Evolutionary conservation across 2,113 vertebrate species (phyloP), one percentile per base, ranked within the genome.

Genomic region (Motacilla tschutschensis): DNA sequence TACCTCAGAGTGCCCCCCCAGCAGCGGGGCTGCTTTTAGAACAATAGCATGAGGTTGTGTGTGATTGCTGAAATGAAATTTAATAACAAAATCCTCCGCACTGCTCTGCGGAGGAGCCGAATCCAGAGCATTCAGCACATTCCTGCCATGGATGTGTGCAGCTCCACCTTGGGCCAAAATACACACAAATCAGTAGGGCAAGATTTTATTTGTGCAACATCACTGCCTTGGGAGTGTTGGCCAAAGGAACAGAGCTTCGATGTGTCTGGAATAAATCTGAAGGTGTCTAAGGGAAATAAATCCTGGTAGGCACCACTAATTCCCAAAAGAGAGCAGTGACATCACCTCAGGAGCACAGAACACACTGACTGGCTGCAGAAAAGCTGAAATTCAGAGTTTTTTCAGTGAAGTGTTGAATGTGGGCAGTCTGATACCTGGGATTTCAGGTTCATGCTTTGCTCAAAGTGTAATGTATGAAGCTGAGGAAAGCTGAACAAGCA

Each of bases 111-210:
- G 83, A 92, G 86, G 71, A 86, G 46, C 78, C 5, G 33, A 86
- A 86, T 90, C 85, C 75, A 53, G 79, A 91, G 36, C 67, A 17
- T 38, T 92, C 91, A 94, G 93, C 94, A 93, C 92, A 91, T 93
- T 91, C 87, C 81, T 94, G 59, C 86, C 64, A 29, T 7, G 53
- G 90, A 64, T 73, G 84, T 65, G 74, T 86, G 63, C 74, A 89
- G 63, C 6, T 29, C 51, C 46, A 2, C 5, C 17, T 44, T 12
- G 77, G 87, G 88, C 86, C 93, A 90, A 93, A 88, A 69, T 13
- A 90, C 86, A 91, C 86, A 92, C 41, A 38, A 2, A 69, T 44
- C 46, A 21, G 63, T 19, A 8, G 75, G 83, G 59, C 38, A 69
- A 29, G 44, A 88, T 55, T 75, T 57, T 46, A 40, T 87, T 58